Percentiles rank a stretch among this genome's conserved stretches.
Conservation (phyloP, 2,888 invertebrate species). For the Acanthosoma haemorrhoidale region DNA sequence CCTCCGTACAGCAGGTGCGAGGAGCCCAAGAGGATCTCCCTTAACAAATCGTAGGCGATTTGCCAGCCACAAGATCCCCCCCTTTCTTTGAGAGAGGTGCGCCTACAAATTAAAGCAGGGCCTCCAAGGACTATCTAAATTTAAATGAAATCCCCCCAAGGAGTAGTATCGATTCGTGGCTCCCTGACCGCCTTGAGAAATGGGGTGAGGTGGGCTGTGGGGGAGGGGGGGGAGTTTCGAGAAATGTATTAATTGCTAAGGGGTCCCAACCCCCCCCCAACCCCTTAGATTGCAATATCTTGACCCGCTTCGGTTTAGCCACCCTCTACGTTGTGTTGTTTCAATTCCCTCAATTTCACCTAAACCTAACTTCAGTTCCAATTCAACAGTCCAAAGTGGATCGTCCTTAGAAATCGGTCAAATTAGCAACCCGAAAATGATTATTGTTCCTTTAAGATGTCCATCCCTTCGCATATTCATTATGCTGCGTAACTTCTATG, state of each 20-base stretch:
- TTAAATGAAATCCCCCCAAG: slow-evolving; percentile 14
- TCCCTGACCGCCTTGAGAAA: slow-evolving; percentile 27
- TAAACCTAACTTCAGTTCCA: neutral
- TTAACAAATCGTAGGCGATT: slow-evolving; percentile 2
- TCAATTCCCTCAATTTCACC: slow-evolving; percentile 14
- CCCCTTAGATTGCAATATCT: slow-evolving; percentile 23
- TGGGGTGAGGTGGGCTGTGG: slow-evolving; percentile 12
- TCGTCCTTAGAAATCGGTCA: neutral
- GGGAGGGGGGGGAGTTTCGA: slow-evolving; percentile 12
- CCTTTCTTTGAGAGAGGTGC: neutral
- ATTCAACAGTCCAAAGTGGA: neutral
- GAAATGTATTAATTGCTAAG: slow-evolving; percentile 28
- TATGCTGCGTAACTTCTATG: no score
- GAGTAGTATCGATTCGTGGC: slow-evolving; percentile 2
- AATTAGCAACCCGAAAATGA: neutral
- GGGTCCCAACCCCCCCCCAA: neutral
- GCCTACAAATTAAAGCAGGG: slow-evolving; percentile 8
- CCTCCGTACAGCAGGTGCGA: neutral
- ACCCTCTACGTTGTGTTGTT: neutral
- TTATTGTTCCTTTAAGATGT: neutral
- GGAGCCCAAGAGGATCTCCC: neutral
- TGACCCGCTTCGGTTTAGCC: slow-evolving; percentile 6
- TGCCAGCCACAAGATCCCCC: neutral
- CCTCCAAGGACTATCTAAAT: slow-evolving; percentile 7
- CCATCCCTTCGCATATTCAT: neutral